Base-by-base conservation (phyloP, 2,888 invertebrate species). In the Apotomis turbidana region DNA sequence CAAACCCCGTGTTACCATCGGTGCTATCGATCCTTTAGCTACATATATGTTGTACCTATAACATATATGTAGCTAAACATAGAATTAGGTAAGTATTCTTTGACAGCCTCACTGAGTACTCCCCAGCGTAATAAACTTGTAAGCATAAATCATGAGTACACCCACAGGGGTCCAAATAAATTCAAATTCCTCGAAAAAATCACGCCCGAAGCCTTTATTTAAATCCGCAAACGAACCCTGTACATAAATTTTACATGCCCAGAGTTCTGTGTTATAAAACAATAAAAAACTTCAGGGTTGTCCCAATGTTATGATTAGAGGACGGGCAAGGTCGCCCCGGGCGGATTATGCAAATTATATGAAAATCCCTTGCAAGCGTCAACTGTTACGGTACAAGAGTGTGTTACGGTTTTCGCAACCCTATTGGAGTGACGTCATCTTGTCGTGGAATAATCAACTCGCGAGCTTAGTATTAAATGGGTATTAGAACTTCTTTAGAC, bases 301-400 rank as follows among this genome's bases (percentile, higher is more conserved):
- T 74, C 75, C 77, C 75, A 74, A 77, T 78, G 77, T 79, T 79
- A 76, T 80, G 78, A 80, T 78, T 78, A 75, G 76, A 76, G 78
- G 77, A 72, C 62, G 67, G 58, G 71, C 68, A 72, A 68, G 62
- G 66, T 71, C 61, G 62, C 71, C 62, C 62, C 70, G 75, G 59
- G 74, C 71, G 84, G 86, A 89, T 90, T 90, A 90, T 90, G 90
- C 83, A 85, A 89, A 90, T 89, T 79, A 79, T 87, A 87, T 87
- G 85, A 87, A 87, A 89, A 87, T 85, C 83, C 82, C 67, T 61
- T 51, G 80, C 79, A 76, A 81, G 75, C 77, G 70, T 68, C 84
- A 84, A 84, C 79, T 83, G 83, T 77, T 80, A 77, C 79, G 75
- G 73, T 77, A 82, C 83, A 82, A 15, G 51, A 75, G 78, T 75